phyloP scores from a whole-genome alignment of 2,888 invertebrate genomes.

The Acholoe squamosa region DNA sequence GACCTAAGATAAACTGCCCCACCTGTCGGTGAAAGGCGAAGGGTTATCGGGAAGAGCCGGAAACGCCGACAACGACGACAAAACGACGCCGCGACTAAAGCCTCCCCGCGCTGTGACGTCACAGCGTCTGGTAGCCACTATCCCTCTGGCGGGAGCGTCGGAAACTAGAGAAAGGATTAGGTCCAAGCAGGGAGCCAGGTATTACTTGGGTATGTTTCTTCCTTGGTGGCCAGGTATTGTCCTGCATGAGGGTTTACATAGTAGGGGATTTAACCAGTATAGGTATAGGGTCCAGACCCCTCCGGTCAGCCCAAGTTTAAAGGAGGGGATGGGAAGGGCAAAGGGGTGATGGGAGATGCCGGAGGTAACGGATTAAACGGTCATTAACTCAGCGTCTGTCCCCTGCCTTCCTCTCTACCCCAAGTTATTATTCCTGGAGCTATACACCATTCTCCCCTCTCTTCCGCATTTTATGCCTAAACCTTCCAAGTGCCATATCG shows the following conservation, averaged over 20 bases:
- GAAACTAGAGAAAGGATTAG: no score
- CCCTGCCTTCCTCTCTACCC: neutral
- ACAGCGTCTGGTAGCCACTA: neutral
- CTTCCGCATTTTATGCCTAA: no score
- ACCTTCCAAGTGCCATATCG: no score
- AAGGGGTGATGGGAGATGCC: neutral
- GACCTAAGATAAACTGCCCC: conserved; percentile 14
- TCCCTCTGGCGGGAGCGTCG: neutral
- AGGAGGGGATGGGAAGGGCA: neutral
- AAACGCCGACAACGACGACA: conserved; percentile 20
- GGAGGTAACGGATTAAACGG: neutral
- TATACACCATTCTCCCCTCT: neutral
- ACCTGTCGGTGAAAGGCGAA: neutral
- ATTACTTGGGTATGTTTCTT: neutral
- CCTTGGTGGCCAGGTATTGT: neutral
- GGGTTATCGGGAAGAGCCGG: conserved; percentile 19
- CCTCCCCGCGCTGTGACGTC: neutral
- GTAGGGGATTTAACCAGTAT: no score
- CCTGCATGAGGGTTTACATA: neutral
- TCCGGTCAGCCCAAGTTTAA: neutral
- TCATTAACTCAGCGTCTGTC: conserved; percentile 3
- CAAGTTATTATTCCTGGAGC: neutral
- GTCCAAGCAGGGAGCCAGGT: neutral
- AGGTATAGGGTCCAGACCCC: no score
- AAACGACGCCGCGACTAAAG: conserved; percentile 20